These are phyloP conservation scores for Athene cunicularia DNA, from an alignment of 2,113 vertebrate species.

Conservation along the genomic window DNA sequence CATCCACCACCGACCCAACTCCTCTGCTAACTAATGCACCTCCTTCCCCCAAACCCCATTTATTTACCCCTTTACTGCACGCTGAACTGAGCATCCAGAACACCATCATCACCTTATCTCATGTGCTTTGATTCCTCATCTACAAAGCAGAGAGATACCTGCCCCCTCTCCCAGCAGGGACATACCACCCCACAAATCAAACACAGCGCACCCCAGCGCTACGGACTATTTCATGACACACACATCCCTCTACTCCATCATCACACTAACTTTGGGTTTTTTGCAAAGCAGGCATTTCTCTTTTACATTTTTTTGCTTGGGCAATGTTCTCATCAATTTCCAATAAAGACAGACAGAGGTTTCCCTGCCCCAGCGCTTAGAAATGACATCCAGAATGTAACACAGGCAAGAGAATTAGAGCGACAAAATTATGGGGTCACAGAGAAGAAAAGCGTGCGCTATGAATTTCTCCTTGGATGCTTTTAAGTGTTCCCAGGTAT, in stretches of 20 bases:
- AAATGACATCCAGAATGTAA: background rate
- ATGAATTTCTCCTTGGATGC: background rate
- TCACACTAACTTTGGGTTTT: background rate
- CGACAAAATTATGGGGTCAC: background rate
- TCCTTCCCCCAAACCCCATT: background rate
- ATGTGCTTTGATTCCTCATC: background rate
- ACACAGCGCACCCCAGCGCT: rapidly evolving
- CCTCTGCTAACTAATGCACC: background rate
- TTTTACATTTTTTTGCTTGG: background rate
- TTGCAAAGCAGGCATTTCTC: background rate
- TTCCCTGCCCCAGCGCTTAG: background rate
- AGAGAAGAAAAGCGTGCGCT: rapidly evolving
- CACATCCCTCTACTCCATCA: background rate
- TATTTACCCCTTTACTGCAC: background rate
- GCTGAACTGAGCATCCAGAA: background rate
- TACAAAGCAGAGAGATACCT: background rate
- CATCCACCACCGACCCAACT: background rate
- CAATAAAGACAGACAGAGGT: background rate
- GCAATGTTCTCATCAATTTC: background rate
- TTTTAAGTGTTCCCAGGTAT: background rate
- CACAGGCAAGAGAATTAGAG: background rate
- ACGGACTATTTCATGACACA: background rate
- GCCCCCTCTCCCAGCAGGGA: background rate
- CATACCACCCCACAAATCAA: too few relatives aligned
- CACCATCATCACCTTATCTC: background rate